Conservation (phyloP, 1,140 invertebrate genomes). For the Trichogramma pretiosum region DNA sequence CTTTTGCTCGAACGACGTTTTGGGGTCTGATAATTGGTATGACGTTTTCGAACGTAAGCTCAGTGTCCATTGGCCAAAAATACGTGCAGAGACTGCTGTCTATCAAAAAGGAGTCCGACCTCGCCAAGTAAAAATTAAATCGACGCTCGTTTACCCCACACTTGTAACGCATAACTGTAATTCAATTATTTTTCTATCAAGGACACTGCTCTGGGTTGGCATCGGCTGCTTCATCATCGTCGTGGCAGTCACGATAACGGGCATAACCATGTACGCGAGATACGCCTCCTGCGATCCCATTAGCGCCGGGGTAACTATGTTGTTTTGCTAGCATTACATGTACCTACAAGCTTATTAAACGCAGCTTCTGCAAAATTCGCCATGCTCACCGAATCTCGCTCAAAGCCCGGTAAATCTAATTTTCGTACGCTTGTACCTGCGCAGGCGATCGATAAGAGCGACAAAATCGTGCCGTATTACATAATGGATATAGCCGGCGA, state of each 20-base stretch:
- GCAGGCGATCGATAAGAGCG: slow-evolving; percentile 29
- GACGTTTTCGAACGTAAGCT: slow-evolving; percentile 50
- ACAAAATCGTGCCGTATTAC: slow-evolving; percentile 51
- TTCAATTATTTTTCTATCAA: not conserved
- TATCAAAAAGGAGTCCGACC: slow-evolving; percentile 49
- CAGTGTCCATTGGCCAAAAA: slow-evolving; percentile 56
- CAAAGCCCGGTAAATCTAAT: not conserved
- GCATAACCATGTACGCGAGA: slow-evolving; percentile 52
- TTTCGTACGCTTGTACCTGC: too few species aligned
- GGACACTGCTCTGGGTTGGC: slow-evolving; percentile 29
- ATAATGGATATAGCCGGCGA: slow-evolving; percentile 50
- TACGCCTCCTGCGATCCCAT: slow-evolving; percentile 58
- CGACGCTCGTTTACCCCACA: too few species aligned
- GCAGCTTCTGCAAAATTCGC: not conserved
- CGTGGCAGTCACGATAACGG: slow-evolving; percentile 32
- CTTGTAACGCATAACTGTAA: too few species aligned
- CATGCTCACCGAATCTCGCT: too few species aligned
- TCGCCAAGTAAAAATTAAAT: slow-evolving; percentile 37
- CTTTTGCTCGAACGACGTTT: slow-evolving; percentile 48
- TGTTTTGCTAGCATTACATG: not conserved
- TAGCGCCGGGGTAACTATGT: slow-evolving; percentile 23
- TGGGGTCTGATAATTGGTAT: slow-evolving; percentile 52
- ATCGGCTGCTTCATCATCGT: slow-evolving; percentile 40
- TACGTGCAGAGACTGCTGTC: slow-evolving; percentile 58
- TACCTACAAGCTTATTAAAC: not conserved